Conservation (phyloP, 37 sponge, comb jelly and placozoan genomes). For the Geodia barretti region DNA sequence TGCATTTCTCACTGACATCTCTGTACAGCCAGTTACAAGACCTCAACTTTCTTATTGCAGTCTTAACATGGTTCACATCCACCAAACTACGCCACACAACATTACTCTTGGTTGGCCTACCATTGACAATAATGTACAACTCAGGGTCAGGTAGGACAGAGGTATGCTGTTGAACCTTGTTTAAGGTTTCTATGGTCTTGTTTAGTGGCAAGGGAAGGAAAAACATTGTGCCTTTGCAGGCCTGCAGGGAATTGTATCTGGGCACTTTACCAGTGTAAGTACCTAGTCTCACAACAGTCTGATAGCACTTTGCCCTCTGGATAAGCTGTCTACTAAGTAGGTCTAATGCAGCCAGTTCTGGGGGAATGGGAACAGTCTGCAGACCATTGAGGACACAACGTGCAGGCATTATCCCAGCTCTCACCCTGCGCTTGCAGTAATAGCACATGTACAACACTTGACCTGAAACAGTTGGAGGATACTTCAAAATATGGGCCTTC, state of each 20-base stretch:
- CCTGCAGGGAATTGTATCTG: slow-evolving; percentile 45
- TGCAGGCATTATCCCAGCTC: slow-evolving; percentile 40
- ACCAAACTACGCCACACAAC: slow-evolving; percentile 55
- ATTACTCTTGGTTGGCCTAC: slow-evolving; percentile 35
- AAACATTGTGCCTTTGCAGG: slow-evolving; percentile 46
- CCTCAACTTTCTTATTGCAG: slow-evolving; percentile 17
- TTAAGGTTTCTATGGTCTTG: slow-evolving; percentile 54
- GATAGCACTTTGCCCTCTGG: slow-evolving; percentile 59
- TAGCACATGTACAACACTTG: slow-evolving; percentile 39
- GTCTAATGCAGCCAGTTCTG: slow-evolving; percentile 38
- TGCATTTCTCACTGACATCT: slow-evolving; percentile 14
- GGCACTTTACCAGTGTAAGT: slow-evolving; percentile 62
- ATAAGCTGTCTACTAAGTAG: slow-evolving; percentile 51
- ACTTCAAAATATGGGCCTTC: slow-evolving; percentile 18
- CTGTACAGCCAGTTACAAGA: slow-evolving; percentile 68
- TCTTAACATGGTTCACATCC: slow-evolving; percentile 29
- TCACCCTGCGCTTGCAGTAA: slow-evolving; percentile 45
- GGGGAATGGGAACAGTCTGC: slow-evolving; percentile 38
- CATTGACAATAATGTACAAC: slow-evolving; percentile 48
- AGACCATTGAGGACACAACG: slow-evolving; percentile 70
- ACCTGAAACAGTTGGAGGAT: not conserved
- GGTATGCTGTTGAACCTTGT: not conserved
- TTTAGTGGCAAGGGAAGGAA: slow-evolving; percentile 49
- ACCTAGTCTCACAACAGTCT: slow-evolving; percentile 56
- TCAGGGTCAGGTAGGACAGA: slow-evolving; percentile 22